These are phyloP conservation scores for Smittia aterrima DNA, from an alignment of 2,888 invertebrate genomes.

Conservation along the genomic window DNA sequence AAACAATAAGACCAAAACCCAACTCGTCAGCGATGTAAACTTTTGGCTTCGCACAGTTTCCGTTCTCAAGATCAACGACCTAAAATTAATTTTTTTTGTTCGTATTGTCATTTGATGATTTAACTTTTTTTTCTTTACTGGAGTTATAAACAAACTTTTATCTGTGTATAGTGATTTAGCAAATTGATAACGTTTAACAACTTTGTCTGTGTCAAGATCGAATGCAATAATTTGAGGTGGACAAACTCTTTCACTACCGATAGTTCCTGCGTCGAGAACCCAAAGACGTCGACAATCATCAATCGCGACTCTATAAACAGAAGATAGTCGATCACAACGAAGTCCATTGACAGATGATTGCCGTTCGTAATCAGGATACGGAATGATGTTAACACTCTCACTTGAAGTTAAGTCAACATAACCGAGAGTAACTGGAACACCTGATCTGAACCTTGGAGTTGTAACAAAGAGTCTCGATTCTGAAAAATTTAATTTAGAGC, in stretches of 20 bases:
- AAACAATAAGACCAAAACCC: constrained; percentile 61
- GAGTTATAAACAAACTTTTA: constrained; percentile 51
- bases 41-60: constrained; percentile 57
- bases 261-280: constrained; percentile 67
- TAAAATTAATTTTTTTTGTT: neutral
- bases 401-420: neutral
- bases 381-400: constrained; percentile 56
- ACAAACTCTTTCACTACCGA: constrained; percentile 52
- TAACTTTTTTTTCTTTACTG: constrained; percentile 48
- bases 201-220: constrained; percentile 69
- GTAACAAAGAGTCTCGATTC: constrained; percentile 75
- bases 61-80: constrained; percentile 58
- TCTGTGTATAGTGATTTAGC: constrained; percentile 47
- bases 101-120: neutral
- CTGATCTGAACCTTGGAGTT: constrained; percentile 68
- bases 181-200: constrained; percentile 52
- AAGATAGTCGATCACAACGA: constrained; percentile 63
- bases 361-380: constrained; percentile 63
- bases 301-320: constrained; percentile 63
- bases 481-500: no score
- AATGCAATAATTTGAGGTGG: constrained; percentile 79
- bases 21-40: constrained; percentile 66
- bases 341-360: constrained; percentile 56
- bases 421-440: constrained; percentile 71
- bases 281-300: constrained; percentile 69